These are phyloP conservation scores for Heteractis magnifica DNA, from an alignment of 92 coral and sea anemone genomes.

Conservation along the genomic window DNA sequence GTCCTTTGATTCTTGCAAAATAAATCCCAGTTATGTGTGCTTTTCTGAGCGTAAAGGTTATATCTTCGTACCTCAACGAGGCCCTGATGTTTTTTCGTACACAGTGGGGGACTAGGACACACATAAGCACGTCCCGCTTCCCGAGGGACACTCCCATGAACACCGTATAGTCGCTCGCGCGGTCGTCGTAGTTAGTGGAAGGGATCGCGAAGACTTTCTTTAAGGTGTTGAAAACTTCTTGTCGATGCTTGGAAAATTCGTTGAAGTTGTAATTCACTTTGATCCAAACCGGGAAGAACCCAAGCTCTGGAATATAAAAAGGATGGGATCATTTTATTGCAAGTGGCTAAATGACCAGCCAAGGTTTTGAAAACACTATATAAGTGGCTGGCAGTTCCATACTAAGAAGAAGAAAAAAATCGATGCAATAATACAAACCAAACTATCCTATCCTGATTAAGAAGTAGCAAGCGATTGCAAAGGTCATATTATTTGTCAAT, in stretches of 20 bases:
- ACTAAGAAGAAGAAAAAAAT: not conserved
- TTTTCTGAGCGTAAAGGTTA: constrained; percentile 38
- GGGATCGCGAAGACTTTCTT: constrained; percentile 69
- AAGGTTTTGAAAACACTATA: too few relatives aligned
- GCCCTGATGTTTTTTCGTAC: constrained; percentile 47
- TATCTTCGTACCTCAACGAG: constrained; percentile 51
- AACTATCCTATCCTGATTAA: too few relatives aligned
- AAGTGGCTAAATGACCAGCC: too few relatives aligned
- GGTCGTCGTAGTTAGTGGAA: constrained; percentile 44
- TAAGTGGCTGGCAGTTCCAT: not conserved
- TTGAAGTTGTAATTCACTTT: constrained; percentile 54
- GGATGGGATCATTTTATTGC: not conserved
- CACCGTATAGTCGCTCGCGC: constrained; percentile 50
- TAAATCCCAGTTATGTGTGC: constrained; percentile 61
- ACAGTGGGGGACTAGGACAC: constrained; percentile 59
- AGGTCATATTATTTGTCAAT: too few relatives aligned
- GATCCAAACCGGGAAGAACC: constrained; percentile 84
- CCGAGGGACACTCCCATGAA: constrained; percentile 81
- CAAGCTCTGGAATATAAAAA: constrained; percentile 52
- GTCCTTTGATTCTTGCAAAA: constrained; percentile 50
- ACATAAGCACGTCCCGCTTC: constrained; percentile 55
- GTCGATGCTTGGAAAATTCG: constrained; percentile 53
- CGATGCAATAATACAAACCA: too few relatives aligned
- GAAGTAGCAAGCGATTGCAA: too few relatives aligned
- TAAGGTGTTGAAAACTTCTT: constrained; percentile 44